A percentile compares a stretch with the other conserved stretches of the same genome.
Evolutionary conservation across 2,113 vertebrate genomes (phyloP).

Genomic region (Rattus norvegicus): GRCr8 NC_086023.1:47186001-47186500

Average conservation of each 20-base stretch:
- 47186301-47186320: not conserved
- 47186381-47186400: not conserved
- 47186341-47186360: not conserved
- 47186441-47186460: not conserved
- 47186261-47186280: not conserved
- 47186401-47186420: not conserved
- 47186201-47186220: not conserved
- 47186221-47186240: not conserved
- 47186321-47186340: not conserved
- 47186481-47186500: not conserved
- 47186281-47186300: not conserved
- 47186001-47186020: too few relatives aligned
- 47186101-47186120: not conserved
- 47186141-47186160: not conserved
- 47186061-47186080: not conserved
- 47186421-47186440: not conserved
- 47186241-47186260: not conserved
- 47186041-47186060: not conserved
- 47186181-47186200: not conserved
- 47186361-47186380: not conserved
- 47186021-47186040: too few relatives aligned
- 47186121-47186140: not conserved
- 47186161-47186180: not conserved
- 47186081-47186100: not conserved
- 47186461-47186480: not conserved